Conservation (phyloP, 2,888 invertebrate genomes). For the Pristionchus arcanus region DNA sequence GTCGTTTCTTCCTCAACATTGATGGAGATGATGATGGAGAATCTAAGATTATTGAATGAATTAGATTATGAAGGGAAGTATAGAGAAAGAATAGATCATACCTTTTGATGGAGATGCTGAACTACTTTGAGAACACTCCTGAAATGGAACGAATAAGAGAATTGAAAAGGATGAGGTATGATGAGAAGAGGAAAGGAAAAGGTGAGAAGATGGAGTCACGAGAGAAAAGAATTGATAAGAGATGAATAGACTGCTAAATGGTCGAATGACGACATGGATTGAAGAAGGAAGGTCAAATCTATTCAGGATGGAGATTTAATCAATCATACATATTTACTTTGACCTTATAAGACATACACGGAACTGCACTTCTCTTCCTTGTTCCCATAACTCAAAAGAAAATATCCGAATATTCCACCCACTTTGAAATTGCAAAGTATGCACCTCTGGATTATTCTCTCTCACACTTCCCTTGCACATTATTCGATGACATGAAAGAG, state of each 20-base stretch:
- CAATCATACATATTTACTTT: not conserved
- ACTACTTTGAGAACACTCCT: conserved; percentile 22
- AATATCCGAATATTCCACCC: not conserved
- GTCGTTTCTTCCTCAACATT: not conserved
- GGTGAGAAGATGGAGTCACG: not conserved
- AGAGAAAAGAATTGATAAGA: conserved; percentile 7
- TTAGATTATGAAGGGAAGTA: not conserved
- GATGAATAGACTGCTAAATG: conserved; percentile 2
- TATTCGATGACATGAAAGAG: conserved; percentile 16
- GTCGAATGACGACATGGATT: not conserved
- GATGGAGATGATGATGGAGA: conserved; percentile 19
- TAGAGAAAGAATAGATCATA: not conserved
- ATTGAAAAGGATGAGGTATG: not conserved
- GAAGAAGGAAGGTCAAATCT: not conserved
- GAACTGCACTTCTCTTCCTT: not conserved
- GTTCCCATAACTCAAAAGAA: not conserved
- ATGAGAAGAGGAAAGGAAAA: not conserved
- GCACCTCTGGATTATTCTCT: not conserved
- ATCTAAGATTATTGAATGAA: not conserved
- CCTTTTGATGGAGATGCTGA: not conserved
- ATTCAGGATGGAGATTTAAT: not conserved
- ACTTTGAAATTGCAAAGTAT: not conserved
- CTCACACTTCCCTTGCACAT: not conserved
- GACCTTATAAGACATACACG: not conserved
- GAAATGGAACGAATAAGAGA: not conserved